phyloP scores from a whole-genome alignment of 2,113 vertebrate species.

The Danio rerio region GRCz12tu NC_133178.1:33592001-33592500 shows the following conservation, averaged over 20 bases:
- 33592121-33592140: neutral
- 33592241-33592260: neutral
- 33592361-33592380: neutral
- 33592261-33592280: neutral
- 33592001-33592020: slow-evolving; percentile 11
- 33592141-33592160: too few species aligned
- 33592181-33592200: neutral
- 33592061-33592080: neutral
- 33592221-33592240: neutral
- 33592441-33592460: too few species aligned
- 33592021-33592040: slow-evolving; percentile 4
- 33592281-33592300: neutral
- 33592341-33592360: neutral
- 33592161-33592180: neutral
- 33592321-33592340: neutral
- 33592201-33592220: slow-evolving; percentile 8
- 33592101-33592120: neutral
- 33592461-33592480: too few species aligned
- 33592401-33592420: too few species aligned
- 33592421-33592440: too few species aligned
- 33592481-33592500: too few species aligned
- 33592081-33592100: slow-evolving; percentile 2
- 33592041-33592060: neutral
- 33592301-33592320: neutral
- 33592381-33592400: too few species aligned